phyloP scores from a whole-genome alignment of 1,140 invertebrate genomes.

The Colletes gigas region DNA sequence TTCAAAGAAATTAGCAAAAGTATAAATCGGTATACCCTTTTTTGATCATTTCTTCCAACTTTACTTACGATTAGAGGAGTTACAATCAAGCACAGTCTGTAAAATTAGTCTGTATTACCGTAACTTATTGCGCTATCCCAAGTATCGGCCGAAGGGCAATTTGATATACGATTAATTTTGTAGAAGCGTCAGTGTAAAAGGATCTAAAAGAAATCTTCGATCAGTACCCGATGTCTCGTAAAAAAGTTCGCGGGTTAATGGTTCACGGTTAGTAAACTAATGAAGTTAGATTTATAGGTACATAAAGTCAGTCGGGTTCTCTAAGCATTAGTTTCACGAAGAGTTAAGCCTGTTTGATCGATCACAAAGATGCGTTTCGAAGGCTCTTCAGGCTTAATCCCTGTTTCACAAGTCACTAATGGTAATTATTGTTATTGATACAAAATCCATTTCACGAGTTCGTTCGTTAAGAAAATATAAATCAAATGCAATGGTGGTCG shows the following conservation, averaged over 20 bases:
- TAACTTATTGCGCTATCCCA: no score
- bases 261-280: conserved; percentile 41
- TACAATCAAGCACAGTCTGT: no score
- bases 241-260: conserved; percentile 31
- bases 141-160: no score
- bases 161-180: no score
- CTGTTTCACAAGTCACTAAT: not conserved
- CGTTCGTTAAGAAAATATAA: not conserved
- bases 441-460: not conserved
- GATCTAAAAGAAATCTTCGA: not conserved
- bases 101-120: no score
- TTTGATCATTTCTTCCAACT: no score
- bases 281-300: conserved; percentile 58
- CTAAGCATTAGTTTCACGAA: conserved; percentile 9
- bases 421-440: not conserved
- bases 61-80: no score
- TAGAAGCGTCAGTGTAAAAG: not conserved
- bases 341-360: conserved; percentile 8
- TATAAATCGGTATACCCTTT: no score
- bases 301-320: conserved; percentile 48
- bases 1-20: no score
- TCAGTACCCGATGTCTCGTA: conserved; percentile 29
- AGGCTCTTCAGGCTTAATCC: conserved; percentile 5
- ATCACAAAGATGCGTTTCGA: conserved; percentile 33
- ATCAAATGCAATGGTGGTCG: no score